Conservation (phyloP, 2,888 invertebrate species). For the Parthenolecanium corni region DNA sequence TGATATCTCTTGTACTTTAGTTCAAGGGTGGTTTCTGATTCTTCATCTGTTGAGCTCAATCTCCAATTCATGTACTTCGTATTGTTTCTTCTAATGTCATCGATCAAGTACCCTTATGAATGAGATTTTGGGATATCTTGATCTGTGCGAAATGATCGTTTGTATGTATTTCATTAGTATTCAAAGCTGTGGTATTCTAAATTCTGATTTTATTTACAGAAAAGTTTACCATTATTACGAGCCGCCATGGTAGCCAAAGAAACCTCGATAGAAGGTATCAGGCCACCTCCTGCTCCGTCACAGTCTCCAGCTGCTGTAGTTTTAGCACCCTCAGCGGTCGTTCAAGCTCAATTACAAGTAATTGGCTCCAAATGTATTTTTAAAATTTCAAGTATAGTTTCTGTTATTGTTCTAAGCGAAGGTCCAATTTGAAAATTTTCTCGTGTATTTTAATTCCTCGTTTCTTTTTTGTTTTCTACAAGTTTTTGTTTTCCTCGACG, state of each 20-base stretch:
- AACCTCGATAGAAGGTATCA: slow-evolving; percentile 86
- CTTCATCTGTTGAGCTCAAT: no score
- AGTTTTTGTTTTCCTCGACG: no score
- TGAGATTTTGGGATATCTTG: no score
- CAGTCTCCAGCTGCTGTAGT: slow-evolving; percentile 46
- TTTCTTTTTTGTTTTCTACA: not conserved
- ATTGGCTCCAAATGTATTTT: no score
- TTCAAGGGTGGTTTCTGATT: no score
- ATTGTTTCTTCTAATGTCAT: no score
- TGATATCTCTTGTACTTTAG: slow-evolving; percentile 4
- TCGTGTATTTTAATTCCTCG: not conserved
- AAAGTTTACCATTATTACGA: slow-evolving; percentile 85
- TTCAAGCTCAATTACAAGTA: slow-evolving; percentile 28
- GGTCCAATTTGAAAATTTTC: not conserved
- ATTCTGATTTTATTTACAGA: no score
- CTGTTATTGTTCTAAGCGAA: slow-evolving; percentile 1
- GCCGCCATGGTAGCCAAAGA: slow-evolving; percentile 83
- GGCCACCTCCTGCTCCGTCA: slow-evolving; percentile 68
- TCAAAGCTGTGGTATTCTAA: no score
- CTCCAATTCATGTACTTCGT: no score
- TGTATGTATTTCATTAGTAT: no score
- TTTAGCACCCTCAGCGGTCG: slow-evolving; percentile 30
- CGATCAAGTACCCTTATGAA: no score
- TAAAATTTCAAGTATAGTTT: not conserved
- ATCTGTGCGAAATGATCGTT: no score